A percentile compares a stretch with the other conserved stretches of the same genome.
These are phyloP conservation scores for Xylota segnis DNA, from an alignment of 2,888 invertebrate species.

Conservation along the genomic window DNA sequence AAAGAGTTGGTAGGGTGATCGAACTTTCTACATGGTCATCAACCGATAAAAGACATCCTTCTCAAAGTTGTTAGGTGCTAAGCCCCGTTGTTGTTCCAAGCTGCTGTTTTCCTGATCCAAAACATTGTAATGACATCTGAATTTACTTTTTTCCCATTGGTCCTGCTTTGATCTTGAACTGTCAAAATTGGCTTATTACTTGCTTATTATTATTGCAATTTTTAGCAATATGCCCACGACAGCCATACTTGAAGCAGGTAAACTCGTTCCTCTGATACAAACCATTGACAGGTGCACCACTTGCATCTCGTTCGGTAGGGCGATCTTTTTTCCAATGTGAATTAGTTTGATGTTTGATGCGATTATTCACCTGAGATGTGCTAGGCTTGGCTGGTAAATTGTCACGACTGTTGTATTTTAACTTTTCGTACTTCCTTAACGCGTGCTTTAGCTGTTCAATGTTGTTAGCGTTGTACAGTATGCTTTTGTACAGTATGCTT, in stretches of 20 bases:
- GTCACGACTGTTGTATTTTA: slow-evolving; percentile 37
- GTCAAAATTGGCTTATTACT: slow-evolving; percentile 22
- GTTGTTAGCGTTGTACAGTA: slow-evolving; percentile 32
- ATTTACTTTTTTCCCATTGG: not conserved
- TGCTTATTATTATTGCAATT: slow-evolving; percentile 23
- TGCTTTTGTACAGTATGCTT: slow-evolving; percentile 56
- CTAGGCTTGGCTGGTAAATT: slow-evolving; percentile 12
- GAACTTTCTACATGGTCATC: no score
- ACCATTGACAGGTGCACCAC: no score
- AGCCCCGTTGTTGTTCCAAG: no score
- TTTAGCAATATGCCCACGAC: slow-evolving; percentile 38
- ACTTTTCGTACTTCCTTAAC: slow-evolving; percentile 42
- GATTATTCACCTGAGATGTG: slow-evolving; percentile 25
- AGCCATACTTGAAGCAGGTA: no score
- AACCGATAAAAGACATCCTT: no score
- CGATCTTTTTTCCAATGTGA: no score
- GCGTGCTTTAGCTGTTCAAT: slow-evolving; percentile 36
- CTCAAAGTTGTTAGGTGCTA: no score
- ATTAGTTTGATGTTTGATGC: not conserved
- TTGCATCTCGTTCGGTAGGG: no score
- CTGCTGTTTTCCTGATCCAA: no score
- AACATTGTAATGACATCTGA: no score
- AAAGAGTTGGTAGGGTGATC: no score
- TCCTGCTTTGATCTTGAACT: not conserved
- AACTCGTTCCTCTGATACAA: no score